Evolutionary conservation across 2,888 invertebrate species (phyloP), one percentile per base, ranked within the genome.

Genomic region (Metacarcinus magister): DNA sequence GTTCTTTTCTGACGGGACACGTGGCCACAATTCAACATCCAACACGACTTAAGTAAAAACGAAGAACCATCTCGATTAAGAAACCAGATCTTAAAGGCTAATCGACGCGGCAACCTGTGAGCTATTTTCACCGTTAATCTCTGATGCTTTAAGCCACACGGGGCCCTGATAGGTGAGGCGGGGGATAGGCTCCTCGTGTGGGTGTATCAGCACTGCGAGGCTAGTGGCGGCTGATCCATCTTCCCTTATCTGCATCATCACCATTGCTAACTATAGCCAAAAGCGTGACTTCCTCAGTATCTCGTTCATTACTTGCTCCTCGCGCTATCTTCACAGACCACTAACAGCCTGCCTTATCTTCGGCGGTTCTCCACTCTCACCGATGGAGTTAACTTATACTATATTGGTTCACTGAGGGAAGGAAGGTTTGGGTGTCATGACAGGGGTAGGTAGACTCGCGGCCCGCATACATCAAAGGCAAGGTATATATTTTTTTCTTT

Each of bases 191-290:
- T 3, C 43, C 87, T 91, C n/a, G 28, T 67, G 43, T 16, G 92
- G 92, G 48, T 60, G 54, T 94, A 90, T 94, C 60, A 89, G 94
- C 89, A 39, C 32, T 39, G 94, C 13, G 54, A 82, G 82, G 48
- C 75, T 60, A 48, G 32, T 93, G 95, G 93, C 95, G 93, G 95
- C 93, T 93, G 93, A 95, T 95, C 93, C 93, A 95, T 95, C 95
- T 75, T 93, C 43, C 54, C 89, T 95, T 95, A 95, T 95, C 95
- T 95, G 54, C 60, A 48, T 92, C 60, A 93, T 89, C 93, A 43
- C 75, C 89, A 60, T 48, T 95, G 89, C 89, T 92, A 94, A 94
- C 94, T 87, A 87, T 87, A 92, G 82, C 92, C 32, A 67, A 44
- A 94, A 94, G 94, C 94, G 94, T 94, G 94, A 94, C 94, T 60